Base-by-base conservation (phyloP, 2,888 invertebrate genomes). In the Machimus rusticus region DNA sequence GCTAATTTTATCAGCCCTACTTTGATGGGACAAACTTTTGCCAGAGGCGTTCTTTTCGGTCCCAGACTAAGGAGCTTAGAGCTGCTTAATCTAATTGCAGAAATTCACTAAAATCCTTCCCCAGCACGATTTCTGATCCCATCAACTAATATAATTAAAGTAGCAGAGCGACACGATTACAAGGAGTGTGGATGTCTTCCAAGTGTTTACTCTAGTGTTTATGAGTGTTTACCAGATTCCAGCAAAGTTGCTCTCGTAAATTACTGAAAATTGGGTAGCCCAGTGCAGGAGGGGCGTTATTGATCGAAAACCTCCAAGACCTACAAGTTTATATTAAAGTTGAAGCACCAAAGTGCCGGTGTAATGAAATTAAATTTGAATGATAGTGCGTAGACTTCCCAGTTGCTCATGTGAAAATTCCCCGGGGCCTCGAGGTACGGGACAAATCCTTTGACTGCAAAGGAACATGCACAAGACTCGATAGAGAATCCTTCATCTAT, bases 101-200 rank as follows among this genome's bases (percentile, higher is more conserved):
- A 82, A 82, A 57, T 82, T 82, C 82, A 82, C 82, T 82, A 82
- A 82, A 57, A 82, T 19, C 66, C 66, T 66, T 55, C 51, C 31
- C 19, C 66, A 34, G 31, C 66, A 57, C n/a, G 82, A 34, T 55
- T 57, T 82, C 57, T 66, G 82, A 82, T 82, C 82, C 82, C 66
- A 82, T 66, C 82, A 82, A 66, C 82, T 82, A 82, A 82, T 82
- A 57, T 57, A 82, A 82, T 82, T 82, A 82, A 39, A 31, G 66
- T 37, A 82, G 57, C 82, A 57, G 37, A 82, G 23, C 82, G 82
- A 82, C 82, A 31, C 57, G 37, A 82, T 82, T 82, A 82, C 82
- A 82, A 82, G 82, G 37, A 57, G 82, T 82, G 82, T 82, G 34
- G 82, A 82, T 82, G 37, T 66, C 82, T 82, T 57, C 12, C 55